Conservation (phyloP, 2,113 vertebrate species). For the Ursus arctos region DNA sequence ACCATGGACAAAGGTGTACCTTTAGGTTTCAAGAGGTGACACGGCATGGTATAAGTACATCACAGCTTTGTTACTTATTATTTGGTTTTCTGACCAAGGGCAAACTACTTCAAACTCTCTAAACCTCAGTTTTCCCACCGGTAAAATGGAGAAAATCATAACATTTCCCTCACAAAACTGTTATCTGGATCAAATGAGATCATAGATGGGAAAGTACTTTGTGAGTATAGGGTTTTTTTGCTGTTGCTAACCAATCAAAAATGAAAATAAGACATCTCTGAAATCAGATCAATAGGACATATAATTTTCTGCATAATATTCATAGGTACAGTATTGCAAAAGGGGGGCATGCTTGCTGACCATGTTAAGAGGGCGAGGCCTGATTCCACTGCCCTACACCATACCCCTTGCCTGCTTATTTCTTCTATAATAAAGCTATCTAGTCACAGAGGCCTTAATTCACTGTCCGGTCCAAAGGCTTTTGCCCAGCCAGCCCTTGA, state of each 20-base stretch:
- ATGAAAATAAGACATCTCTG: slow-evolving; percentile 51
- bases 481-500: background rate
- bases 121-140: slow-evolving; percentile 53
- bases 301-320: background rate
- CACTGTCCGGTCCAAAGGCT: background rate
- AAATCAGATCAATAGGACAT: background rate
- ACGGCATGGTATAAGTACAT: background rate
- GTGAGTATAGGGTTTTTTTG: background rate
- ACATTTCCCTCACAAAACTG: slow-evolving; percentile 17
- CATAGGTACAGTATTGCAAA: background rate
- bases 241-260: slow-evolving; percentile 21
- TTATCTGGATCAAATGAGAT: background rate
- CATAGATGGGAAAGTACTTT: background rate
- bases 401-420: background rate
- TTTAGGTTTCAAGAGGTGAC: background rate
- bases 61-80: slow-evolving; percentile 23
- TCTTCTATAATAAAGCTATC: background rate
- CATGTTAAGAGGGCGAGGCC: background rate
- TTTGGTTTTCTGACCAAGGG: background rate
- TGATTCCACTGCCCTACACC: background rate
- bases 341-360: background rate
- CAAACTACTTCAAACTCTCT: slow-evolving; percentile 9
- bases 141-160: slow-evolving; percentile 50
- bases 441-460: background rate
- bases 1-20: background rate